Base-by-base conservation (phyloP, 1,140 invertebrate species). In the Drosophila kepulauana region DNA sequence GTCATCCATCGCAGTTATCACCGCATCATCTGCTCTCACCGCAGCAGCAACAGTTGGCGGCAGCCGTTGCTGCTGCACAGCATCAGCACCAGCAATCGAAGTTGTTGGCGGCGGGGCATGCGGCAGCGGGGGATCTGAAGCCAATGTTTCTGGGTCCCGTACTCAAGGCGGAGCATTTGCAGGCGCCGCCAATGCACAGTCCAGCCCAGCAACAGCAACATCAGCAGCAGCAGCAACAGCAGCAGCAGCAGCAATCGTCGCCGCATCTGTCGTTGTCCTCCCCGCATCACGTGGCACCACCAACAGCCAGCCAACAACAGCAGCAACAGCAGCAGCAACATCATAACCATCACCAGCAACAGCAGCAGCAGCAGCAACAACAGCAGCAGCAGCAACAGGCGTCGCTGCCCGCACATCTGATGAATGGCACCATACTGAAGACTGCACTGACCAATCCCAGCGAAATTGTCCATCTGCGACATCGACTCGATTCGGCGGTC, bases 381-480 rank as follows among this genome's bases (percentile, higher is more conserved):
- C 90, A 91, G 64, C 82, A 91, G 38, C 81, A 72, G 11, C 77
- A 74, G 51, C 45, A 77, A 58, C 72, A 73, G 81, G 51, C 92
- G 85, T 72, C 86, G 81, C 67, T 93, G 94, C 86, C 95, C 94
- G 94, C 96, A 66, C 96, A 97, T 91, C 94, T 97, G 78, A 96
- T 97, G 81, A 98, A 97, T 92, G 97, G 97, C 71, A 98, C 97
- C 85, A 98, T 98, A 89, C 94, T 98, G 75, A 98, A 98, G 94
- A 97, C 97, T 91, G 98, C 97, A 48, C 95, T 98, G 78, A 98
- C 97, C 69, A 98, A 98, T 93, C 97, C 97, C 74, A 97, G 97
- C 92, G 97, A 98, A 94, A 97, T 98, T 77, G 95, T 97, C 75
- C 97, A 98, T 93, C 95, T 98, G 92, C 94, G 97, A 81, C 97